Evolutionary conservation across 2,888 invertebrate genomes (phyloP).

Genomic region (Subacronicta megacephala): DNA sequence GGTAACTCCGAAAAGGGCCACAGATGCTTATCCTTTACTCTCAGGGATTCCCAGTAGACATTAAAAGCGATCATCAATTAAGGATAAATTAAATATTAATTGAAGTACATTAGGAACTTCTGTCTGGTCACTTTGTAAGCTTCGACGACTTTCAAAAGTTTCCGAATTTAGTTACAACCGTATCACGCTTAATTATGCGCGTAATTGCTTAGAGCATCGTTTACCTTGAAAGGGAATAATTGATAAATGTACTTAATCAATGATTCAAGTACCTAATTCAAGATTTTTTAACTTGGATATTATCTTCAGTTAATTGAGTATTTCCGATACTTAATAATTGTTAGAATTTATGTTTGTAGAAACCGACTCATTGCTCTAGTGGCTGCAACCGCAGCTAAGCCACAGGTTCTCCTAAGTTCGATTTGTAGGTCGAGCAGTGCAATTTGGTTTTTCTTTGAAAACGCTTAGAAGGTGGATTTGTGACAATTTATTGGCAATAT

Average conservation of each 20-base stretch:
- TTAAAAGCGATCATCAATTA: conserved; percentile 17
- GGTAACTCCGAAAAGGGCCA: neutral
- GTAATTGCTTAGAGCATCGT: conserved; percentile 7
- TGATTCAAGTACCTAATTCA: neutral
- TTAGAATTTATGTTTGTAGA: too few relatives aligned
- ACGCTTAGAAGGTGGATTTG: too few relatives aligned
- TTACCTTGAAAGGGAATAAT: conserved; percentile 16
- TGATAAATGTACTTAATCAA: conserved; percentile 9
- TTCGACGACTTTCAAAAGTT: conserved; percentile 14
- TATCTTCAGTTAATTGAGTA: too few relatives aligned
- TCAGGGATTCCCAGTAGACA: conserved; percentile 15
- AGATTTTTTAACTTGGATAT: too few relatives aligned
- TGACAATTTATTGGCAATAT: too few relatives aligned
- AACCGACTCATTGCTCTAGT: too few relatives aligned
- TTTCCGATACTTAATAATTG: too few relatives aligned
- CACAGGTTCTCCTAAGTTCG: too few relatives aligned
- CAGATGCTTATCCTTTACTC: conserved; percentile 33
- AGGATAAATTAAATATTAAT: conserved; percentile 20
- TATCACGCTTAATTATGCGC: conserved; percentile 15
- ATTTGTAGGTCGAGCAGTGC: too few relatives aligned
- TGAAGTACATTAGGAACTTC: neutral
- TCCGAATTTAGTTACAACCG: conserved; percentile 12
- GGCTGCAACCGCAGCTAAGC: too few relatives aligned
- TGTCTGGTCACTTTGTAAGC: conserved; percentile 19
- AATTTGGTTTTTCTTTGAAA: too few relatives aligned